phyloP scores from a whole-genome alignment of 1,140 invertebrate genomes.

The Monochamus saltuarius region DNA sequence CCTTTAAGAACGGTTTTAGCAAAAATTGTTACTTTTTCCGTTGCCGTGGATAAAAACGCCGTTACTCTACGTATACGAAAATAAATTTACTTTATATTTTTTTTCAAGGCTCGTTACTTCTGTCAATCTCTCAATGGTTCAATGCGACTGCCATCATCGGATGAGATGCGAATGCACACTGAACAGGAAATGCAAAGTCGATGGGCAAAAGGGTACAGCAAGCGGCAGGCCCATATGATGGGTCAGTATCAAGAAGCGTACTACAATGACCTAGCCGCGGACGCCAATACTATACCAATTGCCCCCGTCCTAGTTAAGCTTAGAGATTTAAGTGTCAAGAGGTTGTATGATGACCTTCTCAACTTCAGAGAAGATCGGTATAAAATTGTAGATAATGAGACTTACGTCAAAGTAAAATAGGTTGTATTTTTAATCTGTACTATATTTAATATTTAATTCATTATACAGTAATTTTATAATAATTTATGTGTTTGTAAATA shows the following conservation, averaged over 20 bases:
- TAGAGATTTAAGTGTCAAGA: slow-evolving; percentile 43
- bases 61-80: too few species aligned
- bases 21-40: too few species aligned
- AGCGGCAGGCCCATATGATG: slow-evolving; percentile 64
- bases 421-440: background rate
- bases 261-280: slow-evolving; percentile 60
- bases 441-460: background rate
- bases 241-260: slow-evolving; percentile 58
- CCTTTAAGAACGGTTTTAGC: too few species aligned
- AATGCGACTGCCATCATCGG: slow-evolving; percentile 55
- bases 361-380: slow-evolving; percentile 47
- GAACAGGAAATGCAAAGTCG: slow-evolving; percentile 54
- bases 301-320: slow-evolving; percentile 56
- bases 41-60: too few species aligned
- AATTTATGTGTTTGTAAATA: too few species aligned
- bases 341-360: slow-evolving; percentile 43
- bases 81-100: background rate
- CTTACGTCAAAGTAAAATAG: slow-evolving; percentile 39
- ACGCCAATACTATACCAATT: slow-evolving; percentile 56
- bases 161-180: slow-evolving; percentile 63
- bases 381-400: slow-evolving; percentile 45
- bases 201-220: slow-evolving; percentile 53
- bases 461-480: background rate
- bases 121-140: slow-evolving; percentile 56
- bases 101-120: slow-evolving; percentile 58